These are phyloP conservation scores for Talpa occidentalis DNA, from an alignment of 2,113 vertebrate genomes.

Conservation along the genomic window DNA sequence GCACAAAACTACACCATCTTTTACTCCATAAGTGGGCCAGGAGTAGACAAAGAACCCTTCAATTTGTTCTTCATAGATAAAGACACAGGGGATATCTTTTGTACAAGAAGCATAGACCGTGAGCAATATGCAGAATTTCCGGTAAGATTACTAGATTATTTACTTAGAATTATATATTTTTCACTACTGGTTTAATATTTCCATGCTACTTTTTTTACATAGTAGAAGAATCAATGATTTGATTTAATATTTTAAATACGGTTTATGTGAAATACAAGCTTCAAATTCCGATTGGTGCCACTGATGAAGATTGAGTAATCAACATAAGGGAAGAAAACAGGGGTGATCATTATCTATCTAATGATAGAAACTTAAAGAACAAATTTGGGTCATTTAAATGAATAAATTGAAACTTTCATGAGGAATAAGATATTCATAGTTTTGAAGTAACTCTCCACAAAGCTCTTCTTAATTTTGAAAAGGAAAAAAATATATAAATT, in stretches of 20 bases:
- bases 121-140: constrained; percentile 87
- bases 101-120: constrained; percentile 89
- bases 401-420: too few species aligned
- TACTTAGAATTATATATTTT: constrained; percentile 2
- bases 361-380: neutral
- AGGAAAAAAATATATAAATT: too few species aligned
- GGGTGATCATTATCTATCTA: too few species aligned
- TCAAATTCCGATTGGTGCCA: neutral
- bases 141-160: constrained; percentile 82
- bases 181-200: neutral
- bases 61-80: constrained; percentile 87
- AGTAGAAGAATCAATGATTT: constrained; percentile 11
- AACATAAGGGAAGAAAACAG: neutral
- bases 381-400: neutral
- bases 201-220: neutral
- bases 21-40: constrained; percentile 90
- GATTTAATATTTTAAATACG: neutral
- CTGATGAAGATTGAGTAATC: neutral
- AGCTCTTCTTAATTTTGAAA: too few species aligned
- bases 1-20: constrained; percentile 80
- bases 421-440: too few species aligned
- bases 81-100: constrained; percentile 86
- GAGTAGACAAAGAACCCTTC: constrained; percentile 85
- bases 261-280: neutral
- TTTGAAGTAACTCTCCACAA: too few species aligned